phyloP scores from a whole-genome alignment of 2,888 invertebrate species.

The Lycaena phlaeas region DNA sequence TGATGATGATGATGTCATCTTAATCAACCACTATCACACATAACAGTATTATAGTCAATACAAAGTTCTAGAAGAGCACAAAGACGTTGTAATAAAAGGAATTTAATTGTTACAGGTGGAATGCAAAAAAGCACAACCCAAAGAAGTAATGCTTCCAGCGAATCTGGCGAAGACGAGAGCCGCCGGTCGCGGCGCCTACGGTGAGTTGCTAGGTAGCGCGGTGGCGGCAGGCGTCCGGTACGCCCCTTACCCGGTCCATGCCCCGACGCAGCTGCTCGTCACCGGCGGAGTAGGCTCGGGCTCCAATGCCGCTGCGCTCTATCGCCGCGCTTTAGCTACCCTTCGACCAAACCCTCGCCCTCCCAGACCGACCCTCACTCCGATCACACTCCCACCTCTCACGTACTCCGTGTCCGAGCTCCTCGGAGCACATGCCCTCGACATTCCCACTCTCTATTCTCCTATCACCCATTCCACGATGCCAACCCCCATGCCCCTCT shows the following conservation, averaged over 20 bases:
- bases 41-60: no score
- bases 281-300: conserved; percentile 51
- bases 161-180: conserved; percentile 96
- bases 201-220: conserved; percentile 94
- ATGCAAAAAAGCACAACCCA: conserved; percentile 99
- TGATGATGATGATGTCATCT: no score
- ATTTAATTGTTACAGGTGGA: conserved; percentile 85
- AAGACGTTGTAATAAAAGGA: no score
- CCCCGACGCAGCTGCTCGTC: conserved; percentile 59
- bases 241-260: conserved; percentile 75
- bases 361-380: conserved; percentile 48
- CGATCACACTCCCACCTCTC: conserved; percentile 54
- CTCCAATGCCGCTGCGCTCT: conserved; percentile 45
- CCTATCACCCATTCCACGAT: conserved; percentile 80
- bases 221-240: conserved; percentile 75
- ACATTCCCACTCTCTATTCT: conserved; percentile 79
- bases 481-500: conserved; percentile 62
- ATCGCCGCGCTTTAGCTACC: conserved; percentile 58
- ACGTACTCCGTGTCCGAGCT: conserved; percentile 67
- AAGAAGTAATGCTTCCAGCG: conserved; percentile 99
- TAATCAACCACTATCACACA: no score
- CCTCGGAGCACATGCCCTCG: conserved; percentile 79
- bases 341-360: conserved; percentile 55
- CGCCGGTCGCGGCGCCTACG: conserved; percentile 95
- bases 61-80: no score